phyloP scores from a whole-genome alignment of 1,140 invertebrate genomes.

The Contarinia nasturtii region DNA sequence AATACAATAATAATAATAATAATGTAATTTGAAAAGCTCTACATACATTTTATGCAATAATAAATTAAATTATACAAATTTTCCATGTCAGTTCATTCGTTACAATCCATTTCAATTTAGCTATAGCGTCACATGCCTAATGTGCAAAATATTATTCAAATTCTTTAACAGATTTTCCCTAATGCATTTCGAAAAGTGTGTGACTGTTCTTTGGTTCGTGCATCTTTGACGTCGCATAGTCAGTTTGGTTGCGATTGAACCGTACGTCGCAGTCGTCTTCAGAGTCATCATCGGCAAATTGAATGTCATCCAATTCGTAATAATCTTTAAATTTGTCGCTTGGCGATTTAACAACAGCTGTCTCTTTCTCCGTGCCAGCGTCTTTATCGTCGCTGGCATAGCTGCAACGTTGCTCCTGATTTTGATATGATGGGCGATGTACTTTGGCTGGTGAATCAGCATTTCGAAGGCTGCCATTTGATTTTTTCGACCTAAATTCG shows the following conservation, averaged over 20 bases:
- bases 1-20: too few relatives aligned
- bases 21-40: too few relatives aligned
- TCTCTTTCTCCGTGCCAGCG: conserved; percentile 23
- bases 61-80: too few relatives aligned
- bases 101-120: too few relatives aligned
- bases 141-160: too few relatives aligned
- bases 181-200: too few relatives aligned
- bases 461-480: background rate
- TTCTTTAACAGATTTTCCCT: too few relatives aligned
- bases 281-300: conserved; percentile 29
- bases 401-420: background rate
- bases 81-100: too few relatives aligned
- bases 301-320: conserved; percentile 26
- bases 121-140: too few relatives aligned
- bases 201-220: too few relatives aligned
- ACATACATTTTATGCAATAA: too few relatives aligned
- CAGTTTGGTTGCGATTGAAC: background rate
- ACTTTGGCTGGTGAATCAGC: background rate
- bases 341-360: conserved; percentile 25
- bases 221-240: background rate
- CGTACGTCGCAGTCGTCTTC: background rate
- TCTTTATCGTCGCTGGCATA: background rate
- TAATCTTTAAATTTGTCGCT: conserved; percentile 16
- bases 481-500: background rate
- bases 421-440: background rate